Base-by-base conservation (phyloP, 2,797 vertebrate species). In the Cynodonichthys magdalenae region DNA sequence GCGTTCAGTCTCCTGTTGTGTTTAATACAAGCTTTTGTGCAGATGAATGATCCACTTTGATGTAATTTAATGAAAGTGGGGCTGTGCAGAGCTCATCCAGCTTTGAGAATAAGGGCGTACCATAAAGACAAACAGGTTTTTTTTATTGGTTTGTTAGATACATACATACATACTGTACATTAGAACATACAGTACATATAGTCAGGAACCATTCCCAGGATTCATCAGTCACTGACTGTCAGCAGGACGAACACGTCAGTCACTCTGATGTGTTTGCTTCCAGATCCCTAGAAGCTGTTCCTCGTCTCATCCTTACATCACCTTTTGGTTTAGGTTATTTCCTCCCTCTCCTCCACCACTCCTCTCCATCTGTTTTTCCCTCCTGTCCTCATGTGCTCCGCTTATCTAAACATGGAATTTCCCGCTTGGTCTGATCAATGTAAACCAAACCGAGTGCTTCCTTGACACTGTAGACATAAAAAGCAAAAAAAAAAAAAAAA, bases 401-500 rank as follows among this genome's bases (percentile, higher is more conserved):
- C 11, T 81, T 74, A 68, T 78, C 62, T 69, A 53, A 71, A 66
- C 10, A 17, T 62, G 71, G 64, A 80, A 44, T 70, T 83, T 67
- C 82, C 80, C 69, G 15, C 52, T 18, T 42, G n/a, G 8, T 66
- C 55, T 39, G 34, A 61, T 57, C 58, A 46, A 5, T 52, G 39
- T 1, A 0, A 51, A 27, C 31, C 54, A 59, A 48, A 31, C 45
- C 0, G 9, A 51, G 27, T 5, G 51, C 11, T 60, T 61, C 24
- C 41, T 36, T 65, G 1, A 51, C 17, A 15, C 18, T 48, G 50
- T 50, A 27, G 41, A 60, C 12, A 27, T 69, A 15, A 47, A n/a
- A n/a, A n/a, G 28, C 28, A 29, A 31, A 31, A 31, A 31, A 31
- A 31, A 6, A 31, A 31, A 31, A 8, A 8, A 27, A 29, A 15